Evolutionary conservation across 2,113 vertebrate genomes (phyloP).

Genomic region (Hemichromis elongatus): DNA sequence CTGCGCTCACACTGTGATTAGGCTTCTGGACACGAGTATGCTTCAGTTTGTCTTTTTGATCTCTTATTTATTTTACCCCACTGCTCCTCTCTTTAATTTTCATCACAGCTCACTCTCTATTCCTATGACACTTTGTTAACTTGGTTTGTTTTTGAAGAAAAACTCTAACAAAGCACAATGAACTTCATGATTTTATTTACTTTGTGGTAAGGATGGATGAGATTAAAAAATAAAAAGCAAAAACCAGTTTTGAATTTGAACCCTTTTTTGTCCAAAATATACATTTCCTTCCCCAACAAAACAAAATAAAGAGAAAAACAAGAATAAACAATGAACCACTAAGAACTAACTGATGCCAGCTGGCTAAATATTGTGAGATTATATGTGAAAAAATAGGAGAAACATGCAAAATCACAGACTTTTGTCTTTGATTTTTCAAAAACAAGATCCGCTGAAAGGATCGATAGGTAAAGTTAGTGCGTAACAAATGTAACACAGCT

Average conservation of each 20-base stretch:
- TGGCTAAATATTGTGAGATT: neutral
- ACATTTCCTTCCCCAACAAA: accelerated
- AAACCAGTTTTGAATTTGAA: too few species aligned
- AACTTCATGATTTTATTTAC: neutral
- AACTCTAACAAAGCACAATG: neutral
- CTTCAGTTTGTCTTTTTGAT: neutral
- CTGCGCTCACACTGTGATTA: neutral
- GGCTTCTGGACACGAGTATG: neutral
- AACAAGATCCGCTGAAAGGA: too few species aligned
- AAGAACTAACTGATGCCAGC: neutral
- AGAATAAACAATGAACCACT: neutral
- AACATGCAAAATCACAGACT: neutral
- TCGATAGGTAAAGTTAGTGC: too few species aligned
- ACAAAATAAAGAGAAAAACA: neutral
- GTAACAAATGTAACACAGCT: too few species aligned
- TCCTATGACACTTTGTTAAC: neutral
- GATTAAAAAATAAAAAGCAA: neutral
- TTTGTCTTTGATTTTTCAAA: neutral
- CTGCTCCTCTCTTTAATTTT: neutral
- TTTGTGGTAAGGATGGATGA: neutral
- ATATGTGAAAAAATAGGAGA: accelerated
- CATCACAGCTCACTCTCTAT: neutral
- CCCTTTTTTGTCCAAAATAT: neutral
- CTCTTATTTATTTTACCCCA: neutral
- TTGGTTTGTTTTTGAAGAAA: neutral